phyloP scores from a whole-genome alignment of 2,113 vertebrate genomes.

The Thinocorus orbignyianus region DNA sequence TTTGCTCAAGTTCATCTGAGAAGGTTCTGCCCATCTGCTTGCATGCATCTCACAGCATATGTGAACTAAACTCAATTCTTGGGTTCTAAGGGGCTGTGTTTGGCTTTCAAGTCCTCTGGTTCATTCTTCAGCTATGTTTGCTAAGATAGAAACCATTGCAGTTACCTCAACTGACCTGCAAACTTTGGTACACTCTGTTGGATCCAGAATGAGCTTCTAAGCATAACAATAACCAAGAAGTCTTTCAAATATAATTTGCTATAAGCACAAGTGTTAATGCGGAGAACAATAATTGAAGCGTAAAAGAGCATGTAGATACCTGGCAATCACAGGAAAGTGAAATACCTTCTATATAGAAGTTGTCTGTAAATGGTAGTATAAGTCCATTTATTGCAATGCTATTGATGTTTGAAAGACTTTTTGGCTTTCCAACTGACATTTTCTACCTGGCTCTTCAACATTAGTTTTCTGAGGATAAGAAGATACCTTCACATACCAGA shows the following conservation, averaged over 20 bases:
- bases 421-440: neutral
- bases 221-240: neutral
- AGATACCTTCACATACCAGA: neutral
- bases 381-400: neutral
- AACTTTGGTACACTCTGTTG: neutral
- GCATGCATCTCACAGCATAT: fast-evolving
- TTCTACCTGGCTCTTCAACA: neutral
- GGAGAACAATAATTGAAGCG: neutral
- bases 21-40: neutral
- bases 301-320: neutral
- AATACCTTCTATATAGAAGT: neutral
- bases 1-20: neutral
- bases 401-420: neutral
- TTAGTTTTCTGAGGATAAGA: neutral
- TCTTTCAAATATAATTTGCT: neutral
- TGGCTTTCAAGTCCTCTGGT: neutral
- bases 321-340: neutral
- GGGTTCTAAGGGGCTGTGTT: neutral
- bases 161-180: neutral
- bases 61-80: neutral
- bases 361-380: neutral
- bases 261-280: neutral
- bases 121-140: neutral
- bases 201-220: neutral
- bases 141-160: neutral